Evolutionary conservation across 2,888 invertebrate species (phyloP).

Genomic region (Phytoseiulus persimilis): DNA sequence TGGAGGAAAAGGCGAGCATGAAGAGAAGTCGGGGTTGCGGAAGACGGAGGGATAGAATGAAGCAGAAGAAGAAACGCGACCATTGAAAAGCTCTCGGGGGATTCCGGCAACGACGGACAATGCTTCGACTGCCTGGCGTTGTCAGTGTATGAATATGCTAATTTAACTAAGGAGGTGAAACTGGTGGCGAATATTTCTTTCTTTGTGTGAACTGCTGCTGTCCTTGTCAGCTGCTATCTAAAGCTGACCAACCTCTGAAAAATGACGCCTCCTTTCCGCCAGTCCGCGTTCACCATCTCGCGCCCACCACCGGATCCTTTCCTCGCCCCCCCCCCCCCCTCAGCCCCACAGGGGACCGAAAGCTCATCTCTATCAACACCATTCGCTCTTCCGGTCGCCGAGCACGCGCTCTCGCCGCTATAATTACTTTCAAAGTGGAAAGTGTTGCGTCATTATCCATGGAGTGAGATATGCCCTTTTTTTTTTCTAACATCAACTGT

Average conservation of each 20-base stretch:
- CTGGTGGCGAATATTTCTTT: slow-evolving; percentile 5
- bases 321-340: not conserved
- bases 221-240: not conserved
- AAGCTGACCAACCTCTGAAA: not conserved
- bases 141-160: slow-evolving; percentile 38
- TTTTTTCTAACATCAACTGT: too few relatives aligned
- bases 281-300: not conserved
- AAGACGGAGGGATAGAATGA: not conserved
- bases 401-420: not conserved
- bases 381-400: not conserved
- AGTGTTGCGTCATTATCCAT: not conserved
- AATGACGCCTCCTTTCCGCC: not conserved
- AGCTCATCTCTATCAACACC: not conserved
- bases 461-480: not conserved
- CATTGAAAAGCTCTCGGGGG: not conserved
- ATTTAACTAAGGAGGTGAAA: slow-evolving; percentile 11
- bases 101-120: not conserved
- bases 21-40: not conserved
- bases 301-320: not conserved
- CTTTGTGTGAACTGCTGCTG: not conserved
- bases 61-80: not conserved
- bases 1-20: not conserved
- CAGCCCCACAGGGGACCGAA: not conserved
- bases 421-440: not conserved
- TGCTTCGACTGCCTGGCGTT: not conserved